Conservation (phyloP, 2,113 vertebrate species). For the Sinocyclocheilus maitianheensis region DNA sequence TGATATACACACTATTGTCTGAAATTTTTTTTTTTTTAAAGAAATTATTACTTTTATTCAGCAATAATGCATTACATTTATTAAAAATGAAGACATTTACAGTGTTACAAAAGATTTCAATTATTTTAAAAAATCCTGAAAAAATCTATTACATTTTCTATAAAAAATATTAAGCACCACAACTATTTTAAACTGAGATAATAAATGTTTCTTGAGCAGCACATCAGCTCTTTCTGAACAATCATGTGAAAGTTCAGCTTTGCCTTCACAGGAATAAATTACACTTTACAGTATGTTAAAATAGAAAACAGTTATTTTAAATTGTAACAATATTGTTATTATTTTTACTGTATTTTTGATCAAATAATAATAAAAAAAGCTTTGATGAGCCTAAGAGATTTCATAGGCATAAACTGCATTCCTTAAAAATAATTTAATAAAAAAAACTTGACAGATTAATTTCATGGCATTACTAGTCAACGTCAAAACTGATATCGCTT, state of each 20-base stretch:
- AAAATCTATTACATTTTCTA: neutral
- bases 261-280: neutral
- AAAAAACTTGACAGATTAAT: neutral
- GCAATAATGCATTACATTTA: neutral
- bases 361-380: neutral
- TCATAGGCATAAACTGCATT: neutral
- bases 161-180: neutral
- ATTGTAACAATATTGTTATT: neutral
- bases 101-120: neutral
- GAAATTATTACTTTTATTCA: neutral
- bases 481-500: neutral
- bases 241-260: neutral
- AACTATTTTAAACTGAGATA: neutral
- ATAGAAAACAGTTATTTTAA: neutral
- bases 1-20: neutral
- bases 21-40: neutral
- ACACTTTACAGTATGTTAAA: neutral
- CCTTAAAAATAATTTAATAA: neutral
- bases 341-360: neutral
- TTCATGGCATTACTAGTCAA: neutral
- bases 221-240: neutral
- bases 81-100: neutral
- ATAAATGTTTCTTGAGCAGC: neutral
- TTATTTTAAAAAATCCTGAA: neutral
- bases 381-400: neutral